Percentiles rank a stretch among this genome's conserved stretches.
phyloP scores from a whole-genome alignment of 2,888 invertebrate genomes.

The Aphidius colemani region DNA sequence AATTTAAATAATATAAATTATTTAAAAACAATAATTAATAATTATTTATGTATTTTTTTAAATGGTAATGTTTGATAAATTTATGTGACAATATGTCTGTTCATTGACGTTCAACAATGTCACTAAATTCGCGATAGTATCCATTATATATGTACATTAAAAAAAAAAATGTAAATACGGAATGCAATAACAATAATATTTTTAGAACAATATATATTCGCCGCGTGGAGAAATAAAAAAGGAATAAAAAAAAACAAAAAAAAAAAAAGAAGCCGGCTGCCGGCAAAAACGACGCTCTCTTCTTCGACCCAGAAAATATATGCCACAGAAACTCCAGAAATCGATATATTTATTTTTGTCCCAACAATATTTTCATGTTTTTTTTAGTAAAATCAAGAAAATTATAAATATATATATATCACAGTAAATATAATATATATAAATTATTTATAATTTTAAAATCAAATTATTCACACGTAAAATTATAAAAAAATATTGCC shows the following conservation, averaged over 20 bases:
- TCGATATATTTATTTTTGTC: constrained; percentile 5
- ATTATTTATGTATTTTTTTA: not conserved
- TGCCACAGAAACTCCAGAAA: constrained; percentile 7
- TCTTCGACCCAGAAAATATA: constrained; percentile 1
- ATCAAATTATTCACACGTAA: no score
- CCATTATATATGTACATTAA: constrained; percentile 39
- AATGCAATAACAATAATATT: no score
- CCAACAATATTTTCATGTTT: not conserved
- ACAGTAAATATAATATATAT: no score
- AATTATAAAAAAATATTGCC: no score
- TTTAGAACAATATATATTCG: not conserved
- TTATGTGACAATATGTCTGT: constrained; percentile 37
- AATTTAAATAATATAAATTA: no score
- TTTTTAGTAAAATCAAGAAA: no score
- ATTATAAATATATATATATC: no score
- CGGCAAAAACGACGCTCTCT: constrained; percentile 11
- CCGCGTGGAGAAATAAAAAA: constrained; percentile 11
- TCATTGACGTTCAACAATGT: constrained; percentile 36
- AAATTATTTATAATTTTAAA: no score
- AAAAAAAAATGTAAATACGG: not conserved
- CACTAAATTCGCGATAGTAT: constrained; percentile 43
- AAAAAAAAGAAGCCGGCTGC: constrained; percentile 7
- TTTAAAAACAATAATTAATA: not conserved
- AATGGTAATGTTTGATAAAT: constrained; percentile 3
- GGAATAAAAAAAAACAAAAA: not conserved